Evolutionary conservation across 2,113 vertebrate genomes (phyloP), one percentile per base, ranked within the genome.

Genomic region (Ardeotis arabs): DNA sequence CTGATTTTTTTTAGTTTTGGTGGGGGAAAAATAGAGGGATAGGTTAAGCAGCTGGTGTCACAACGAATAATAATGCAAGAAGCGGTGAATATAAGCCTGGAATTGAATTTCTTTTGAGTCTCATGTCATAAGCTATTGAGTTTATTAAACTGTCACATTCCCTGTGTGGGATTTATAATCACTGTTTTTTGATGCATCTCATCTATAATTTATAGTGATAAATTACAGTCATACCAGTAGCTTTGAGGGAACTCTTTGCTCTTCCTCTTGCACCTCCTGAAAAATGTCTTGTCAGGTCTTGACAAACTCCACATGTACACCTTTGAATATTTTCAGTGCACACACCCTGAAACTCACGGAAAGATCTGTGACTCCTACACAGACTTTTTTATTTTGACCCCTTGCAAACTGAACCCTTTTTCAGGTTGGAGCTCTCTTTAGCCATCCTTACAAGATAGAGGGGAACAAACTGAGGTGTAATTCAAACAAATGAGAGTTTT

Each of bases 111-210:
- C 24, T 74, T 47, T 87, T 62, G 52, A 93, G 37, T 83, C 50
- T 27, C 28, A 33, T 69, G 64, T 70, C 35, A 82, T 85, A 85
- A 90, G n/a, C 20, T 74, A 28, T 39, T 67, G 67, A 91, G 25
- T 74, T 92, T 80, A 86, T 88, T 96, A 92, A 96, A 58, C 87
- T 94, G 88, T 95, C 81, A 95, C n/a, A 39, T 93, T 92, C 69
- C 31, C 33, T 90, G 9, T 17, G 66, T 90, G 84, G 44, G 72
- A 92, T 95, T 94, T 90, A 78, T 86, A 95, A 67, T 94, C 59
- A 60, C 60, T 73, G 66, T 41, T 95, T 96, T 93, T 62, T 93
- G 80, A 93, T 93, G 56, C 0, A 2, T 59, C 77, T 97, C 47
- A 76, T 79, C 69, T 95, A 0, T 72, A 80, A 95, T 76, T 84